Conservation (phyloP, 2,113 vertebrate genomes). For the Crotalus helleri region DNA sequence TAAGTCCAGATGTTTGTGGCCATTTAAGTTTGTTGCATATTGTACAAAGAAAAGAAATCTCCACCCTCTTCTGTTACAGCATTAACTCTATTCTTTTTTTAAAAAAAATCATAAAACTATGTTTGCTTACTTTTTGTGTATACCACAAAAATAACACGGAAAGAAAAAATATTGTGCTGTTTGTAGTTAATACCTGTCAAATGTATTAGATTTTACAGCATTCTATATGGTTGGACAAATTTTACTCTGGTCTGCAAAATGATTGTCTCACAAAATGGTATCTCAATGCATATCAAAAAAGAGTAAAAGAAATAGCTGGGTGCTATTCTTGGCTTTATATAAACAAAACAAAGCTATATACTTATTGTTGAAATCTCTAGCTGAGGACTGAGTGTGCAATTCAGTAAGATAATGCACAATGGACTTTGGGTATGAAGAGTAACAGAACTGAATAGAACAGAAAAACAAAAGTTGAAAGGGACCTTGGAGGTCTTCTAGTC, state of each 20-base stretch:
- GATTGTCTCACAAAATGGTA: background rate
- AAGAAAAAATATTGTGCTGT: slow-evolving; percentile 25
- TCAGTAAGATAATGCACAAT: background rate
- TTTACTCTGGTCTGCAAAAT: background rate
- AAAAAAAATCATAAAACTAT: slow-evolving; percentile 39
- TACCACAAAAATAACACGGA: slow-evolving; percentile 38
- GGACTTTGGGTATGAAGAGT: background rate
- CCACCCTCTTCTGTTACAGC: slow-evolving; percentile 23
- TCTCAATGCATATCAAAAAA: background rate
- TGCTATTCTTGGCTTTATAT: background rate
- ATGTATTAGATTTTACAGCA: slow-evolving; percentile 48
- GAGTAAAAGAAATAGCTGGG: background rate
- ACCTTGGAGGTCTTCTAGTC: background rate
- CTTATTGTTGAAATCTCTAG: background rate
- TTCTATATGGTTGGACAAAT: background rate
- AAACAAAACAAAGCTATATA: background rate
- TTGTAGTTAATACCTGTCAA: slow-evolving; percentile 27
- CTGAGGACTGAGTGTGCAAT: background rate
- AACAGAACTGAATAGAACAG: background rate
- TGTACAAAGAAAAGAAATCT: slow-evolving; percentile 18
- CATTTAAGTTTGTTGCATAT: slow-evolving; percentile 11
- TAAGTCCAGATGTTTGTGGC: background rate
- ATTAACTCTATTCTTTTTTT: slow-evolving; percentile 47
- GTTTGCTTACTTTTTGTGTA: slow-evolving; percentile 42
- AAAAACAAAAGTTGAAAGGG: background rate